Evolutionary conservation across 2,113 vertebrate genomes (phyloP), one percentile per base, ranked within the genome.

Genomic region (Trematomus loennbergii): DNA sequence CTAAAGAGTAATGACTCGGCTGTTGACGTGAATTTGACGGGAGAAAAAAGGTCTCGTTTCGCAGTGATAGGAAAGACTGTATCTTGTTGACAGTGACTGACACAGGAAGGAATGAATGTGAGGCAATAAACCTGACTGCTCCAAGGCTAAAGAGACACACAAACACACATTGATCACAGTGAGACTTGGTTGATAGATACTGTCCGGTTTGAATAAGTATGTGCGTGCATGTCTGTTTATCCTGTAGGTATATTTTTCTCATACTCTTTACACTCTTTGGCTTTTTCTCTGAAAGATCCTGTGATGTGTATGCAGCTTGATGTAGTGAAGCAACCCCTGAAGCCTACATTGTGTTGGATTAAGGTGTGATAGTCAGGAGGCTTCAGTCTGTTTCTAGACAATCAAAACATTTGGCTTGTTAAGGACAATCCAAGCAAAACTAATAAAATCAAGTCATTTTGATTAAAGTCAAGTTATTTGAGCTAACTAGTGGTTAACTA

Each of bases 1-100:
- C 71, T 75, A 61, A 86, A 85, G 84, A 93, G 88, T 86, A 90
- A 94, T 90, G 90, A 88, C 77, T 87, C 40, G 12, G 48, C 75
- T 65, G 78, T 59, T 72, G 91, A 78, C 61, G 82, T 75, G 86
- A 90, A 88, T 90, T 78, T 50, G 71, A 84, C 53, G 4, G 78
- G 10, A 18, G 84, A 84, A 74, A 91, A 85, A 87, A 81, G 86
- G 84, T 87, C 73, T 82, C 86, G 79, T 92, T 83, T 81, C 5
- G 13, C 73, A 58, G 73, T 18, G 88, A 85, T 87, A 88, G 90
- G 82, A 79, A 64, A 78, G 75, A 83, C 73, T 59, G 79, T 46
- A 71, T 79, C 74, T 72, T 12, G 33, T 72, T 79, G 82, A 91
- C 79, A 79, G 79, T 82, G 71, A 86, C 52, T 86, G 89, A 88